These are phyloP conservation scores for Semnornis frantzii DNA, from an alignment of 2,113 vertebrate genomes.

Conservation along the genomic window DNA sequence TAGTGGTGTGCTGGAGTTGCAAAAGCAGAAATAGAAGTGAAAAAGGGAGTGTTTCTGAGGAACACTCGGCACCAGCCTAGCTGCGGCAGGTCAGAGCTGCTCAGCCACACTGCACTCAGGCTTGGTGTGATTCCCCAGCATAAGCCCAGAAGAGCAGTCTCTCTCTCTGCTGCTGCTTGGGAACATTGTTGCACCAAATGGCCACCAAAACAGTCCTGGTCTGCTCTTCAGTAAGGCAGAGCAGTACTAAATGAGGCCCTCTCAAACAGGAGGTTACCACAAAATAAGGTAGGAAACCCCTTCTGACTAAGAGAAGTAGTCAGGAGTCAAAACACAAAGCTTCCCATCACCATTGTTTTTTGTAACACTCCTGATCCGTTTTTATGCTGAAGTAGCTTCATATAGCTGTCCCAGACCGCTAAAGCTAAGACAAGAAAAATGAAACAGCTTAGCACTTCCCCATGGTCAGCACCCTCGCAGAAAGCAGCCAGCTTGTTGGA, in stretches of 20 bases:
- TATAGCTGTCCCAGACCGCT: not conserved
- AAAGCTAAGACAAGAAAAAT: not conserved
- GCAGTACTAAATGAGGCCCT: not conserved
- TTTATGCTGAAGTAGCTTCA: not conserved
- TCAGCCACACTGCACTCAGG: fast-evolving
- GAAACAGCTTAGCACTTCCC: not conserved
- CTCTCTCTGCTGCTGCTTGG: not conserved
- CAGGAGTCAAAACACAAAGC: not conserved
- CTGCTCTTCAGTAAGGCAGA: not conserved
- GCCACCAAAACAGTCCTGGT: not conserved
- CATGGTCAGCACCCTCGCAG: not conserved
- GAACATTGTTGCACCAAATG: not conserved
- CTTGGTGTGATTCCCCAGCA: not conserved
- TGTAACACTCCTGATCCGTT: not conserved
- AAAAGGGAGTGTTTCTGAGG: not conserved
- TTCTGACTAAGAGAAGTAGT: not conserved
- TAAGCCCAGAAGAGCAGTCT: not conserved
- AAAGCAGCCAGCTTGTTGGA: not conserved
- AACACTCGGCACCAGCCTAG: not conserved
- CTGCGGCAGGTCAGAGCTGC: not conserved
- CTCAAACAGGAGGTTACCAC: not conserved
- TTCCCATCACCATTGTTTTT: not conserved
- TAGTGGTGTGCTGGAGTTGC: not conserved
- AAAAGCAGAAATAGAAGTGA: constrained; percentile 47
- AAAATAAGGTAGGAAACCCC: not conserved